These are phyloP conservation scores for Odontomachus brunneus DNA, from an alignment of 1,140 invertebrate species.

Conservation along the genomic window DNA sequence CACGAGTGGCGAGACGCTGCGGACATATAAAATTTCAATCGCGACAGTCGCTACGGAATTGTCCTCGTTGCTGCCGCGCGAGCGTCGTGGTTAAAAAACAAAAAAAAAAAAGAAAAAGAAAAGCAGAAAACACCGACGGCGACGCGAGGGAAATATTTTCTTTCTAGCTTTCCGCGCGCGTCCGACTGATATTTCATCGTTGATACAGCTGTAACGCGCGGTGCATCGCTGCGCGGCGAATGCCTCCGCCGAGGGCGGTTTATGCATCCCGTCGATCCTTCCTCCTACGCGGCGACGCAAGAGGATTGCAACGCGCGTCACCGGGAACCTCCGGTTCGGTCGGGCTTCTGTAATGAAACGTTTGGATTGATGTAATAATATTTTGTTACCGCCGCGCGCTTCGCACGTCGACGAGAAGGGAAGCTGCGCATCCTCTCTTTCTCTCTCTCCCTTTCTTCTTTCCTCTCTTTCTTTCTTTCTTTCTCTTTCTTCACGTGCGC, in stretches of 20 bases:
- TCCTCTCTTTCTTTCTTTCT: no score
- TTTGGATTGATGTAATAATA: slow-evolving; percentile 34
- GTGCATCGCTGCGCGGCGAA: neutral
- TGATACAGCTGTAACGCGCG: slow-evolving; percentile 16
- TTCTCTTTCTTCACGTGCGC: slow-evolving; percentile 24
- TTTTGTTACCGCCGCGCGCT: neutral
- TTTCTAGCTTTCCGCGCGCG: slow-evolving; percentile 35
- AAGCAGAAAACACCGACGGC: no score
- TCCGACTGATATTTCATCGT: slow-evolving; percentile 41
- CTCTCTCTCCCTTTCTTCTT: no score
- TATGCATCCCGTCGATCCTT: slow-evolving; percentile 19
- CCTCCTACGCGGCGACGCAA: neutral
- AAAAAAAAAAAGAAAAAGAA: no score
- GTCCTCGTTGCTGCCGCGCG: neutral
- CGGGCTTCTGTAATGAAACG: slow-evolving; percentile 19
- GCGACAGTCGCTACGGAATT: slow-evolving; percentile 5
- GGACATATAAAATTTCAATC: slow-evolving; percentile 30
- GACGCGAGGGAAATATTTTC: slow-evolving; percentile 37
- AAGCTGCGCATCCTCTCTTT: no score
- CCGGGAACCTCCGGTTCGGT: no score
- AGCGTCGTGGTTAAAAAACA: slow-evolving; percentile 13
- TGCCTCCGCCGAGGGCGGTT: slow-evolving; percentile 28
- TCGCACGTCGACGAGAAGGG: neutral
- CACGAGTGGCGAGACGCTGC: no score
- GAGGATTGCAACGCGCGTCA: neutral